Evolutionary conservation across 1,140 invertebrate species (phyloP), one percentile per base, ranked within the genome.

Genomic region (Ceratosolen solmsi): DNA sequence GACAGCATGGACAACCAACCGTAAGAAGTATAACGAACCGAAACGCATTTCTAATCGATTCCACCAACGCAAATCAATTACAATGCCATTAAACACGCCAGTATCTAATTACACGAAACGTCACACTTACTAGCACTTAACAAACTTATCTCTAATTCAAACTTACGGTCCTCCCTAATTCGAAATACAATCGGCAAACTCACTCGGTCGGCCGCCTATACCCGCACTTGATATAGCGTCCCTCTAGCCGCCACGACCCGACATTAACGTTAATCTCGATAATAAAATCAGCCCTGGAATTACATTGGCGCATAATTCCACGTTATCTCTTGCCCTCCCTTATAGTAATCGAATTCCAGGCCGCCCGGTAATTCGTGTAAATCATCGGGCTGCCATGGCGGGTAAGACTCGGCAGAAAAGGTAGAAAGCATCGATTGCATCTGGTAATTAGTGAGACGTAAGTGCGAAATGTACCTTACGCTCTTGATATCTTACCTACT

Each of bases 241-340:
- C 22, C 4, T 75, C 70, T 71, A 80, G 7, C n/a, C 36, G 33
- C 25, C 25, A 36, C 56, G 30, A 51, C 51, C 46, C 68, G 51
- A 79, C 77, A 68, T 73, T 73, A 80, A 73, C 80, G 72, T 70
- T 81, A 81, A 81, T 81, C 80, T 75, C 80, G 80, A 81, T 81
- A 81, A 81, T 81, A 81, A 81, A 81, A 81, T 81, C 80, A 81
- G 51, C 20, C 27, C 41, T 8, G 79, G 36, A 73, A 73, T 80
- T 58, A 63, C 70, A 72, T 80, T 36, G 79, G 70, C 51, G 51
- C 60, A 82, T 71, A 76, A 82, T 82, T 77, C 56, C 25, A 30
- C 70, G 79, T 80, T 80, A 73, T 65, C 70, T 80, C 27, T 41
- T 11, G 38, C 25, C 15, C 65, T 22, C 9, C 33, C 36, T 68